phyloP scores from a whole-genome alignment of 2,888 invertebrate species.

The Heliconius ethilla region DNA sequence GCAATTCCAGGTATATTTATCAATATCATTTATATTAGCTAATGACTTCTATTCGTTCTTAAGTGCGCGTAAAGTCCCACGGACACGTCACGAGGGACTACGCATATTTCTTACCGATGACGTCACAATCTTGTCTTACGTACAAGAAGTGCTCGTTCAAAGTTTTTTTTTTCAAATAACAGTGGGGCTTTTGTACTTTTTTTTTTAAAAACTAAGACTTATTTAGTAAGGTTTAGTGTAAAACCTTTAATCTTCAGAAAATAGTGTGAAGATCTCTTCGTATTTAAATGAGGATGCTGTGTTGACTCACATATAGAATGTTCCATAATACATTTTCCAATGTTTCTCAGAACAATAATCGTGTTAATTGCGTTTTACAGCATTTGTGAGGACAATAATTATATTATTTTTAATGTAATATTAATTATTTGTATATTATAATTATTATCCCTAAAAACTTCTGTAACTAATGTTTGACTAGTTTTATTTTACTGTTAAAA shows the following conservation, averaged over 20 bases:
- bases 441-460: too few relatives aligned
- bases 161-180: background rate
- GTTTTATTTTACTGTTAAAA: too few relatives aligned
- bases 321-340: background rate
- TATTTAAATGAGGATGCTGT: background rate
- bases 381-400: background rate
- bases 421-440: background rate
- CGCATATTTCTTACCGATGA: conserved; percentile 41
- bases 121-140: conserved; percentile 27
- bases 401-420: background rate
- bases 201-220: background rate
- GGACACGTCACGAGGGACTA: conserved; percentile 34
- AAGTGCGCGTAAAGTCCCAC: conserved; percentile 44
- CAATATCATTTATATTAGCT: background rate
- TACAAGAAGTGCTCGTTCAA: background rate
- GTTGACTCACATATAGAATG: background rate
- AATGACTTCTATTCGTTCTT: conserved; percentile 34
- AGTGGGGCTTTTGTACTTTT: background rate
- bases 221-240: background rate
- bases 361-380: background rate
- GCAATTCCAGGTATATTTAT: too few relatives aligned
- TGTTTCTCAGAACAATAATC: background rate
- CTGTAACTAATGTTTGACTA: too few relatives aligned
- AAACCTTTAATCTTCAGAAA: background rate
- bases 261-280: background rate